Evolutionary conservation across 2,888 invertebrate species (phyloP), one percentile per base, ranked within the genome.

Genomic region (Gasteruption jaculator): DNA sequence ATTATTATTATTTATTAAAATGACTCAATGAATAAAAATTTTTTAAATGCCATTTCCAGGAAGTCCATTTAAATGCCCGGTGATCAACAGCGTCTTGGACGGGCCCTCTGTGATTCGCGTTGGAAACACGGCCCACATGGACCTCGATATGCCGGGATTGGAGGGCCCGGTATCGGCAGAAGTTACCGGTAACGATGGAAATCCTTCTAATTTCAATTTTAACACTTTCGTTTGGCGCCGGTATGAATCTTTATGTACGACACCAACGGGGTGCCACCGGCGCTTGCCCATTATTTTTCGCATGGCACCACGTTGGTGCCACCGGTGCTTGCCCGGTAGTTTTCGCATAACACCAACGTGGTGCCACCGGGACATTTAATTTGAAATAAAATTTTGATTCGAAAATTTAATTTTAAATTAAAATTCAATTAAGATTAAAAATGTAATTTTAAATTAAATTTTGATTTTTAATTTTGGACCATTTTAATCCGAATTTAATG

Each of bases 11-110:
- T 5, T 5, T 27, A 14, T 4, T 11, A 8, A 4, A 8, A 11
- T 27, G n/a, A 27, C 29, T 19, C 10, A 33, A 4, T 10, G 2
- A n/a, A n/a, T n/a, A n/a, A n/a, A n/a, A n/a, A n/a, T n/a, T n/a
- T n/a, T n/a, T n/a, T n/a, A n/a, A n/a, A n/a, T n/a, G n/a, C n/a
- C n/a, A n/a, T n/a, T n/a, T n/a, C n/a, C 53, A 73, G 91, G 91
- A 16, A 91, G 89, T 69, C 93, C 93, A 7, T 92, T 92, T 74
- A 85, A 88, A 53, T 91, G 92, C 61, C 68, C 73, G 18, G 74
- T 77, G 1, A 61, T 76, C 54, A 86, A 86, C 14, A 62, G 58
- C 12, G 57, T 61, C 38, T 45, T 69, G 16, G 69, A 71, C 29
- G 69, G 69, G 3, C 68, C 68, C 1, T 61, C 68, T 1, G 62